Conservation (phyloP, 2,888 invertebrate genomes). For the Glyphotaelius pellucidus region DNA sequence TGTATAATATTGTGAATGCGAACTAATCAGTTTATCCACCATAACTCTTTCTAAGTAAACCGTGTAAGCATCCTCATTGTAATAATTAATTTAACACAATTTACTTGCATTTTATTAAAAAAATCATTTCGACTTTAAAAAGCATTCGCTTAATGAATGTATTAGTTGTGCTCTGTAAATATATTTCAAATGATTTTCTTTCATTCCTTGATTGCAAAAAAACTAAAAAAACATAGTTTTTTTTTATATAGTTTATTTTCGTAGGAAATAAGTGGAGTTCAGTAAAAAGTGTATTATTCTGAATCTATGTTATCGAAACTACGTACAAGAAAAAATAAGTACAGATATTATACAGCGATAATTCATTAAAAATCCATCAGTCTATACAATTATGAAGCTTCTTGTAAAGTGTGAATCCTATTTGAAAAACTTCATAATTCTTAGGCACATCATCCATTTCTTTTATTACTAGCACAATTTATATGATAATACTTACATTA, state of each 20-base stretch:
- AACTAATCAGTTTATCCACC: too few species aligned
- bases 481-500: not conserved
- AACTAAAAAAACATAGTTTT: not conserved
- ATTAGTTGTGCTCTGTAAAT: not conserved
- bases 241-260: not conserved
- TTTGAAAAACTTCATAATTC: constrained; percentile 2
- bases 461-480: not conserved
- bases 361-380: not conserved
- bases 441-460: not conserved
- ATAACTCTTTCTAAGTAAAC: not conserved
- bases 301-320: not conserved
- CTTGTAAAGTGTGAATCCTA: not conserved
- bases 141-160: not conserved
- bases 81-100: not conserved
- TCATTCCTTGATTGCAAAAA: not conserved
- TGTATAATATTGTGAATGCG: not conserved
- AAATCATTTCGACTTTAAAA: not conserved
- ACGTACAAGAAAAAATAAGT: not conserved
- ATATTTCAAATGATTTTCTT: not conserved
- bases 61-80: not conserved
- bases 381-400: not conserved
- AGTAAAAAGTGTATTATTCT: not conserved
- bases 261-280: not conserved
- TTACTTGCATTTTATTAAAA: not conserved
- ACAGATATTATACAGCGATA: not conserved